phyloP scores from a whole-genome alignment of 1,140 invertebrate species.

The Atta texana region DNA sequence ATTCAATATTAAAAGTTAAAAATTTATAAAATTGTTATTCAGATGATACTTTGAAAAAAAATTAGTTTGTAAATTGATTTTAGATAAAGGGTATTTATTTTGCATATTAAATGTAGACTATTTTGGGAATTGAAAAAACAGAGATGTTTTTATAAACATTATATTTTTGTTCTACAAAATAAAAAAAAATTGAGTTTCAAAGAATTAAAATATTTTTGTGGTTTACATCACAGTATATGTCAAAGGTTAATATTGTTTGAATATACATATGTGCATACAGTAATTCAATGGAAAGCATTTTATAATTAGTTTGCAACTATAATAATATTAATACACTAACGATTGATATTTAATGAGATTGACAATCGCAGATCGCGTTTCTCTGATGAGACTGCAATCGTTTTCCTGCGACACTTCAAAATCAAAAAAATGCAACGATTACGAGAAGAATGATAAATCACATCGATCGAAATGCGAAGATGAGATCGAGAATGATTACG shows the following conservation, averaged over 20 bases:
- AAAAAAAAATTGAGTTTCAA: too few relatives aligned
- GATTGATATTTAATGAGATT: background rate
- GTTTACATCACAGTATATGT: too few relatives aligned
- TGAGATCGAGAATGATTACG: background rate
- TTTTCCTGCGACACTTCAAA: conserved; percentile 20
- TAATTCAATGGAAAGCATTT: background rate
- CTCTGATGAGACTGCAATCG: background rate
- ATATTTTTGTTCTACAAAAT: too few relatives aligned
- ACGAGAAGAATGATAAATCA: background rate
- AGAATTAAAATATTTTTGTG: too few relatives aligned
- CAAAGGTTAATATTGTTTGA: background rate
- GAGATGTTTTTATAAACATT: too few relatives aligned
- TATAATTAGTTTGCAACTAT: background rate
- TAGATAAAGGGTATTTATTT: too few relatives aligned
- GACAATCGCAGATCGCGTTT: background rate
- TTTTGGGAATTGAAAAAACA: too few relatives aligned
- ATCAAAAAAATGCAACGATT: background rate
- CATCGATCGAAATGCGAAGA: background rate
- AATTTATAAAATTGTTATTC: too few relatives aligned
- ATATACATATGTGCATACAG: background rate
- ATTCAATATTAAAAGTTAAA: too few relatives aligned
- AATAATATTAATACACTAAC: background rate
- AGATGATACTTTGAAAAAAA: too few relatives aligned
- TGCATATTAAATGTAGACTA: too few relatives aligned
- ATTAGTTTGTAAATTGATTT: too few relatives aligned